Percentiles rank a stretch among this genome's conserved stretches.
phyloP scores from a whole-genome alignment of 2,888 invertebrate genomes.

The Eurytoma adleriae region DNA sequence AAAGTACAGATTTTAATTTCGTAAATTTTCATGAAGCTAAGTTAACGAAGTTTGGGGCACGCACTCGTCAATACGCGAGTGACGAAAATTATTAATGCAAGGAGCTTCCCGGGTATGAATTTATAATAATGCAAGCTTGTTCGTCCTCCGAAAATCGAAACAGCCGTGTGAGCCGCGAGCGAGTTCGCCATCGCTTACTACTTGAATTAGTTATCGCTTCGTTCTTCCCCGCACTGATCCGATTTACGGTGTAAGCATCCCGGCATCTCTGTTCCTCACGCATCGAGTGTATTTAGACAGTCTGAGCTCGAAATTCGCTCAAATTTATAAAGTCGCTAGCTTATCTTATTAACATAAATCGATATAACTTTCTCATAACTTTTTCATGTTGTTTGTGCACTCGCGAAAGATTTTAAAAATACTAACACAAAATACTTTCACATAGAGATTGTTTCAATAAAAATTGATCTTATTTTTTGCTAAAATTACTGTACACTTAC shows the following conservation, averaged over 20 bases:
- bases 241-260: conserved; percentile 55
- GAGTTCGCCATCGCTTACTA: conserved; percentile 55
- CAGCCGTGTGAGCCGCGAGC: background rate
- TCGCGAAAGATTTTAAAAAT: too few relatives aligned
- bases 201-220: conserved; percentile 59
- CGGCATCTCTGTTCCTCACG: background rate
- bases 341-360: too few relatives aligned
- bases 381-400: too few relatives aligned
- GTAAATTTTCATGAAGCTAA: background rate
- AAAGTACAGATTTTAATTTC: background rate
- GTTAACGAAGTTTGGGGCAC: background rate
- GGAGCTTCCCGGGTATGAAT: background rate
- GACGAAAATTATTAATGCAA: background rate
- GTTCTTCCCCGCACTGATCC: conserved; percentile 56
- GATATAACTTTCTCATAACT: too few relatives aligned
- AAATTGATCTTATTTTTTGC: too few relatives aligned
- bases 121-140: background rate
- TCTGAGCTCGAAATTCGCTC: background rate
- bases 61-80: background rate
- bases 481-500: too few relatives aligned
- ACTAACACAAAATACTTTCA: too few relatives aligned
- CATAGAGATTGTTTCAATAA: too few relatives aligned
- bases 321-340: too few relatives aligned
- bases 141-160: conserved; percentile 38
- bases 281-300: background rate